phyloP scores from a whole-genome alignment of 1,140 invertebrate species.

The Nasonia longicornis region DNA sequence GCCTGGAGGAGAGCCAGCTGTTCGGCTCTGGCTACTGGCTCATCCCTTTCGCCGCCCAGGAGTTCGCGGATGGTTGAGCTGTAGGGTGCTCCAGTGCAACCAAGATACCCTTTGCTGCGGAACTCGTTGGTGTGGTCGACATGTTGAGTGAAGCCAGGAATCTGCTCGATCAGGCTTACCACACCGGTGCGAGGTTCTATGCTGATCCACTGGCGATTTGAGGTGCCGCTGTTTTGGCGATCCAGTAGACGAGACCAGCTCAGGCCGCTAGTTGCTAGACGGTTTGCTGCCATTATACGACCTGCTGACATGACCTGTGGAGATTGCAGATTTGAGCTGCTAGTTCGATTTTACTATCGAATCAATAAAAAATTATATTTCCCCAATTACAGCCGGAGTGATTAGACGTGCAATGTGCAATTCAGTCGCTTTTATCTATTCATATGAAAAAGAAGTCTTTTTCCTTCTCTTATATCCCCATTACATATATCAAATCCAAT shows the following conservation, averaged over 20 bases:
- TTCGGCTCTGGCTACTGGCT: conserved; percentile 35
- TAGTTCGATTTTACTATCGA: background rate
- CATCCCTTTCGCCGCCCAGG: conserved; percentile 30
- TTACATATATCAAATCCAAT: too few relatives aligned
- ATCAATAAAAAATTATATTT: background rate
- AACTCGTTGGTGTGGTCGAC: conserved; percentile 80
- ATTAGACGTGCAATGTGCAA: too few relatives aligned
- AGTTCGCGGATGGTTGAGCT: conserved; percentile 71
- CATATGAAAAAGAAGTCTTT: too few relatives aligned
- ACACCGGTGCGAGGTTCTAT: conserved; percentile 74
- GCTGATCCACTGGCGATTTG: conserved; percentile 91
- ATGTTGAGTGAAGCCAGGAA: conserved; percentile 76
- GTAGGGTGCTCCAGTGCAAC: conserved; percentile 85
- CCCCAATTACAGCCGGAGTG: too few relatives aligned
- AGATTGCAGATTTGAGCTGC: background rate
- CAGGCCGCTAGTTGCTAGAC: conserved; percentile 78
- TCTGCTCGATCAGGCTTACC: conserved; percentile 86
- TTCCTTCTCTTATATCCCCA: too few relatives aligned
- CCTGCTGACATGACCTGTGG: conserved; percentile 80
- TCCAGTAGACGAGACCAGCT: conserved; percentile 78
- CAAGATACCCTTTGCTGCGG: conserved; percentile 77
- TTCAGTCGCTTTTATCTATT: too few relatives aligned
- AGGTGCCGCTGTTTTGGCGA: conserved; percentile 83
- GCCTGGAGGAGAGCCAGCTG: conserved; percentile 63
- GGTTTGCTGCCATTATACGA: conserved; percentile 87